A percentile compares a stretch with the other conserved stretches of the same genome.
Conservation (phyloP, 2,797 vertebrate genomes). For the Melanotaenia maccullochi region DNA sequence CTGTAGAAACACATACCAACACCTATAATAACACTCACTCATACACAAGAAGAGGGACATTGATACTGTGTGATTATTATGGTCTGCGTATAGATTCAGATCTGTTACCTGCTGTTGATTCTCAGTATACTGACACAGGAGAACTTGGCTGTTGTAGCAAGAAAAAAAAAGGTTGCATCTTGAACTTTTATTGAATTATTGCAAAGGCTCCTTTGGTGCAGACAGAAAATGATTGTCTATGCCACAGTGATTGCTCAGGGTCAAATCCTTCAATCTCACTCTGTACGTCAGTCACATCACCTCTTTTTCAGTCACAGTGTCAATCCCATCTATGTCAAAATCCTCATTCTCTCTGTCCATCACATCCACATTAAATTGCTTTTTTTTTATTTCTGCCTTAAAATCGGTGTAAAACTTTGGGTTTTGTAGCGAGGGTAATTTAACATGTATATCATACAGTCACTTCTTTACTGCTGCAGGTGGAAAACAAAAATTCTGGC, state of each 20-base stretch:
- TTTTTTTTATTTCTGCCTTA: not conserved
- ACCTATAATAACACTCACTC: constrained; percentile 20
- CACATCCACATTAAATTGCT: not conserved
- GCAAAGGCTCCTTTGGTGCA: not conserved
- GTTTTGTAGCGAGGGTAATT: constrained; percentile 45
- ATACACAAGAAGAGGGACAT: not conserved
- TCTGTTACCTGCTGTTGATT: not conserved
- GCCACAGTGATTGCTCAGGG: constrained; percentile 30
- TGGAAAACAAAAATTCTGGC: constrained; percentile 9
- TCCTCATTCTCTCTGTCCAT: constrained; percentile 11
- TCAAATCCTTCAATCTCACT: constrained; percentile 44
- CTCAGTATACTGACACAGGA: not conserved
- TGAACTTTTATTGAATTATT: constrained; percentile 20
- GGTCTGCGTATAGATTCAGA: not conserved
- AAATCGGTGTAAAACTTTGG: constrained; percentile 1
- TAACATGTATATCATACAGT: constrained; percentile 19
- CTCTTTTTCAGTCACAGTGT: constrained; percentile 5
- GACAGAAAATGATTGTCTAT: constrained; percentile 30
- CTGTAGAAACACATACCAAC: constrained; percentile 22
- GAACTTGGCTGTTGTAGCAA: not conserved
- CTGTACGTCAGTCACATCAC: constrained; percentile 14
- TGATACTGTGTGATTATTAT: not conserved
- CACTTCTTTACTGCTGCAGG: constrained; percentile 19
- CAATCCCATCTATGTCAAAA: constrained; percentile 15
- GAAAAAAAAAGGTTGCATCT: constrained; percentile 5